Conservation (phyloP, 1,140 invertebrate genomes). For the Uloborus diversus region DNA sequence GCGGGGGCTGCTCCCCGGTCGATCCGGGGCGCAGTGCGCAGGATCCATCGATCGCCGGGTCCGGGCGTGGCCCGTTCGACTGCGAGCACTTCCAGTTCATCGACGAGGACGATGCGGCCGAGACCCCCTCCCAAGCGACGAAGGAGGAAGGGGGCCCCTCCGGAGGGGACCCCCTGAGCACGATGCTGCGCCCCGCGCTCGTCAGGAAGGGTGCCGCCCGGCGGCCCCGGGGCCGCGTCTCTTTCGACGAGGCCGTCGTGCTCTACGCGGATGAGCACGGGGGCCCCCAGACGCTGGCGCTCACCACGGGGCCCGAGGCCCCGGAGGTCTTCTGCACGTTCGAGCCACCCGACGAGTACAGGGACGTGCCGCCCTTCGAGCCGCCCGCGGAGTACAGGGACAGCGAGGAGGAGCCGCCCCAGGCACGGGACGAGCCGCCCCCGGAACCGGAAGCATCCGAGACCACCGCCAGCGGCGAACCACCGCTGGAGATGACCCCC, state of each 20-base stretch:
- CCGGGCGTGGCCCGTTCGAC: constrained; percentile 41
- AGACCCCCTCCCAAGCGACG: background rate
- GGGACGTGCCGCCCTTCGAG: constrained; percentile 44
- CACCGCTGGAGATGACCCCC: background rate
- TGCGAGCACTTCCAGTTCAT: constrained; percentile 54
- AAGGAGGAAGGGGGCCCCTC: background rate
- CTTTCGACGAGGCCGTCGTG: constrained; percentile 51
- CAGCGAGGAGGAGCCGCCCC: background rate
- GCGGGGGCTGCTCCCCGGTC: constrained; percentile 33
- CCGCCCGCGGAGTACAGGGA: constrained; percentile 54
- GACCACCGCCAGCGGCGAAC: background rate
- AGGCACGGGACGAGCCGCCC: background rate
- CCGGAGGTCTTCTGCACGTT: constrained; percentile 45
- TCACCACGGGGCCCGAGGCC: constrained; percentile 32
- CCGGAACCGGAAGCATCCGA: background rate
- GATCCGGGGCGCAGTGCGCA: constrained; percentile 32
- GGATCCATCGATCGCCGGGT: constrained; percentile 49
- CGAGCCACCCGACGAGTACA: constrained; percentile 55
- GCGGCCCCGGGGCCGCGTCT: constrained; percentile 21
- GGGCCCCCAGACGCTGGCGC: constrained; percentile 12
- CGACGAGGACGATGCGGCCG: constrained; percentile 28
- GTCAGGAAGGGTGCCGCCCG: constrained; percentile 22
- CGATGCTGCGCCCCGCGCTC: background rate
- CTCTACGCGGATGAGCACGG: constrained; percentile 42
- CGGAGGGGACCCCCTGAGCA: background rate